Conservation (phyloP, 2,888 invertebrate genomes). For the Luperina testacea region DNA sequence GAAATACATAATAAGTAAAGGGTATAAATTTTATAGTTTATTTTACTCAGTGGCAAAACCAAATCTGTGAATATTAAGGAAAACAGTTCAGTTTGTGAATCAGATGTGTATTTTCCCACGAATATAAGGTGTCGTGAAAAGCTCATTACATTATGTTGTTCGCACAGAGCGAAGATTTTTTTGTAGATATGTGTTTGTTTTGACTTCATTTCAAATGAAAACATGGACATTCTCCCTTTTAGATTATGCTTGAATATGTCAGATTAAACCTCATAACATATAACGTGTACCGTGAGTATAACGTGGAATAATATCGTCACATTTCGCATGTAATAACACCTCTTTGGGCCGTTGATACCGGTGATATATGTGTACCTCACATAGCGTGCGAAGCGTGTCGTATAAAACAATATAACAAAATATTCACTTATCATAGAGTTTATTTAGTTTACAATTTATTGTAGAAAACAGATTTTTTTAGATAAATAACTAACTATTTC, state of each 20-base stretch:
- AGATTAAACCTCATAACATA: background rate
- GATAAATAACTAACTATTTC: no score
- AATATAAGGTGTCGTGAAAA: conserved; percentile 28
- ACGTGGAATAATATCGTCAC: background rate
- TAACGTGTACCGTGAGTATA: no score
- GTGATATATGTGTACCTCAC: background rate
- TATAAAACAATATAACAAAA: background rate
- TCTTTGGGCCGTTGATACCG: background rate
- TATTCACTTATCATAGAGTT: no score
- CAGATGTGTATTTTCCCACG: conserved; percentile 41
- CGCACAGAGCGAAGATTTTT: conserved; percentile 4
- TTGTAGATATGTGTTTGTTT: conserved; percentile 3
- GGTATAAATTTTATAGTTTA: background rate
- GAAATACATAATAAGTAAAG: background rate
- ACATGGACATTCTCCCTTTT: conserved; percentile 1
- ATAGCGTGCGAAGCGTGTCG: background rate
- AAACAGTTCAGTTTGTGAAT: background rate
- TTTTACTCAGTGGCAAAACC: background rate
- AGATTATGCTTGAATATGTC: background rate
- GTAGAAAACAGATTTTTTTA: no score
- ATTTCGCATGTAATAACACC: background rate
- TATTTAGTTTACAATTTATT: no score
- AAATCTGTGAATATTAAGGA: background rate
- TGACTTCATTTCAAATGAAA: conserved; percentile 18
- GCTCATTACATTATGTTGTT: conserved; percentile 40